A percentile compares a stretch with the other conserved stretches of the same genome.
phyloP scores from a whole-genome alignment of 2,797 vertebrate genomes.

The Mormyrus hasselquistii region DNA sequence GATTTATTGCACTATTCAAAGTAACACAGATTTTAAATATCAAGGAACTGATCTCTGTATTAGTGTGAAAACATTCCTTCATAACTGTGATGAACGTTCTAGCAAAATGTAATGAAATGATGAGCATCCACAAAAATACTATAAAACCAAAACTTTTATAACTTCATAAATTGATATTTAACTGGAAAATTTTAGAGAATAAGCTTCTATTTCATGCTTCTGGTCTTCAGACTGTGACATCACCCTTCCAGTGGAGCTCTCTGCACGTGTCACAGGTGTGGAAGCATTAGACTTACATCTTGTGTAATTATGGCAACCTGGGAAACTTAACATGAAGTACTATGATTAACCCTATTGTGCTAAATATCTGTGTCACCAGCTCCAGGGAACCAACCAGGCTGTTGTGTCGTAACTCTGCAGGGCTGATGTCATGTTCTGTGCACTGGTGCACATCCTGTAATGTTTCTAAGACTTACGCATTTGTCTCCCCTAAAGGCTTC shows the following conservation, averaged over 20 bases:
- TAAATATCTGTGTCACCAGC: neutral
- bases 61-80: neutral
- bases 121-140: neutral
- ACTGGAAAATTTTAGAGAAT: neutral
- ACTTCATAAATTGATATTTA: neutral
- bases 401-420: neutral
- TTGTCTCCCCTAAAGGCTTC: neutral
- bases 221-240: neutral
- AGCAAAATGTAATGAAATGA: neutral
- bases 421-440: constrained; percentile 9
- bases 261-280: neutral
- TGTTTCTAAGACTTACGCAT: neutral
- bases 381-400: neutral
- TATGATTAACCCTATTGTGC: neutral
- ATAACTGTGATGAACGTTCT: neutral
- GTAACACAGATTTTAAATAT: neutral
- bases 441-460: neutral
- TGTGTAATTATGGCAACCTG: neutral
- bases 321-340: constrained; percentile 1
- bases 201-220: neutral
- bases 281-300: neutral
- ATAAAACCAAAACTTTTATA: neutral
- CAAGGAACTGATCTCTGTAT: neutral
- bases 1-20: neutral
- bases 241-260: neutral